Evolutionary conservation across 2,113 vertebrate genomes (phyloP).

Genomic region (Dromiciops gliroides): DNA sequence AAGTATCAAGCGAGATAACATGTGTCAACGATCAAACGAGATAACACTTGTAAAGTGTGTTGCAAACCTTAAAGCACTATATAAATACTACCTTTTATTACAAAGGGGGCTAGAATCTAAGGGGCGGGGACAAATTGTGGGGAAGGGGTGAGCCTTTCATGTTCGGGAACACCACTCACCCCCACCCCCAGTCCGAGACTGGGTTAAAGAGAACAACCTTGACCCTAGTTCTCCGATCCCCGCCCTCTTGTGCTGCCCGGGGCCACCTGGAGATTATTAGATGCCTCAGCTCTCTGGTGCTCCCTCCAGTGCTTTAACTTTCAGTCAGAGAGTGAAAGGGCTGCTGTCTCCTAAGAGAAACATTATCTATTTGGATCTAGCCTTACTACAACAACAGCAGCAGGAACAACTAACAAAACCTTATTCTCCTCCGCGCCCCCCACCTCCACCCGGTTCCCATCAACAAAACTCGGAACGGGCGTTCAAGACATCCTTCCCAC

Average conservation of each 20-base stretch:
- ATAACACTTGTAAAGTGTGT: not conserved
- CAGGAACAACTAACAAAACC: not conserved
- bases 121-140: rapidly evolving
- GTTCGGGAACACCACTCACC: not conserved
- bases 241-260: not conserved
- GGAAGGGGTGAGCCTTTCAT: not conserved
- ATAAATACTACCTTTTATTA: not conserved
- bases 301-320: rapidly evolving
- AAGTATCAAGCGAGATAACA: not conserved
- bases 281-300: rapidly evolving
- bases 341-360: not conserved
- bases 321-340: not conserved
- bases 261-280: not conserved
- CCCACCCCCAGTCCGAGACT: not conserved
- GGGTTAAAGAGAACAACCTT: not conserved
- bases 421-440: not conserved
- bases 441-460: not conserved
- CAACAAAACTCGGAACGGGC: not conserved
- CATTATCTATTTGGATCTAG: not conserved
- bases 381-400: not conserved
- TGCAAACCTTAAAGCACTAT: not conserved
- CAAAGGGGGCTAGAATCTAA: not conserved
- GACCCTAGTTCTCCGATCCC: not conserved
- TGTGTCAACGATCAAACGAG: not conserved
- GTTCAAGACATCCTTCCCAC: not conserved